These are phyloP conservation scores for Galerucella nymphaeae DNA, from an alignment of 2,888 invertebrate genomes.

Conservation along the genomic window DNA sequence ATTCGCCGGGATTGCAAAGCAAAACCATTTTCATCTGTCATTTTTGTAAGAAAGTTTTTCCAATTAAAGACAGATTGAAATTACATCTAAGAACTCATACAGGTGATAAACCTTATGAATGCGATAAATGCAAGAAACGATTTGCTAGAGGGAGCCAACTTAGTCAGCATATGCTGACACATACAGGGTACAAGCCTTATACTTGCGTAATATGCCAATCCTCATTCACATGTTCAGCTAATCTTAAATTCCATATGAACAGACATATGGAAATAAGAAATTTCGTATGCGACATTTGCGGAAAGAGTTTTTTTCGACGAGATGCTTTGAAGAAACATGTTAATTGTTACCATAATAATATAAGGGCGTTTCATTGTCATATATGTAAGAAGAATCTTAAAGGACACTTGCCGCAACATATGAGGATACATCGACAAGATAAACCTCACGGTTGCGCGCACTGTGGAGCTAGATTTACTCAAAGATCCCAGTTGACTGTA, in stretches of 20 bases:
- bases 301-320: conserved; percentile 79
- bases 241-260: conserved; percentile 73
- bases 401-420: conserved; percentile 84
- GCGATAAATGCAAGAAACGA: conserved; percentile 72
- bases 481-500: conserved; percentile 85
- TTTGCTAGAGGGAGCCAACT: conserved; percentile 82
- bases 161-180: conserved; percentile 79
- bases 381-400: conserved; percentile 85
- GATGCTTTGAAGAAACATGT: conserved; percentile 82
- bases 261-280: conserved; percentile 81
- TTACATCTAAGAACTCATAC: conserved; percentile 80
- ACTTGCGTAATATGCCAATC: conserved; percentile 78
- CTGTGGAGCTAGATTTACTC: conserved; percentile 84
- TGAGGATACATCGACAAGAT: conserved; percentile 82
- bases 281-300: conserved; percentile 83
- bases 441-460: conserved; percentile 82
- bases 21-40: conserved; percentile 73
- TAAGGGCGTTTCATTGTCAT: conserved; percentile 80
- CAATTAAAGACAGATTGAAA: conserved; percentile 79
- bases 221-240: conserved; percentile 75
- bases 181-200: conserved; percentile 78
- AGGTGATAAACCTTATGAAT: conserved; percentile 76
- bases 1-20: conserved; percentile 64
- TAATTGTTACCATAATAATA: conserved; percentile 78
- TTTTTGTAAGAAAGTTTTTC: conserved; percentile 81